These are phyloP conservation scores for Epizoanthus illoricatus DNA, from an alignment of 92 coral and sea anemone species.

Conservation along the genomic window DNA sequence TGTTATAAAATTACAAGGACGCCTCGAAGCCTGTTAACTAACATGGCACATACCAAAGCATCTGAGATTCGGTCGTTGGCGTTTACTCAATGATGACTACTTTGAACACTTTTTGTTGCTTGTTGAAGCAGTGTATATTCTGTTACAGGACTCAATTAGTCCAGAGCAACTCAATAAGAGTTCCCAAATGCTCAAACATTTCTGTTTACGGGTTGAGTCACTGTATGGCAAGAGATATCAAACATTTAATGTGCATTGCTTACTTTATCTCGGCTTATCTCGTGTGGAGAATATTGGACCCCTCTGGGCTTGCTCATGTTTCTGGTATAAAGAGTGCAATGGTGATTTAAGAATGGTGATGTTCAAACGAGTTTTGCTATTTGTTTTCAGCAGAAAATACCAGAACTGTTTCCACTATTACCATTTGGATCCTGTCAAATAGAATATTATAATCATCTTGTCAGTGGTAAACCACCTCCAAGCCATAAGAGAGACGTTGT, in stretches of 20 bases:
- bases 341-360: conserved; percentile 51
- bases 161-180: neutral
- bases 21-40: neutral
- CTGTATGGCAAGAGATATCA: conserved; percentile 29
- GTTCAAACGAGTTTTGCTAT: no score
- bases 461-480: no score
- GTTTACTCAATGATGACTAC: conserved; percentile 7
- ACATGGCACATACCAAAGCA: neutral
- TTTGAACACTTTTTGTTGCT: conserved; percentile 19
- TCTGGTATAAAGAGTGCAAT: conserved; percentile 56
- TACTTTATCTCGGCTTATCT: conserved; percentile 8
- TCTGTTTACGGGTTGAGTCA: neutral
- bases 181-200: neutral
- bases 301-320: conserved; percentile 53
- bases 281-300: conserved; percentile 47
- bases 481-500: no score
- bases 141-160: conserved; percentile 24
- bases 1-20: conserved; percentile 3
- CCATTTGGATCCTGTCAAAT: neutral
- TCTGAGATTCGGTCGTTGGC: conserved; percentile 4
- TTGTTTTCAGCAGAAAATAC: conserved; percentile 60
- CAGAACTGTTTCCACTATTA: conserved; percentile 36
- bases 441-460: no score
- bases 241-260: conserved; percentile 30
- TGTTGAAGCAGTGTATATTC: neutral